Conservation (phyloP, 2,113 vertebrate species). For the Rhombomys opimus region DNA sequence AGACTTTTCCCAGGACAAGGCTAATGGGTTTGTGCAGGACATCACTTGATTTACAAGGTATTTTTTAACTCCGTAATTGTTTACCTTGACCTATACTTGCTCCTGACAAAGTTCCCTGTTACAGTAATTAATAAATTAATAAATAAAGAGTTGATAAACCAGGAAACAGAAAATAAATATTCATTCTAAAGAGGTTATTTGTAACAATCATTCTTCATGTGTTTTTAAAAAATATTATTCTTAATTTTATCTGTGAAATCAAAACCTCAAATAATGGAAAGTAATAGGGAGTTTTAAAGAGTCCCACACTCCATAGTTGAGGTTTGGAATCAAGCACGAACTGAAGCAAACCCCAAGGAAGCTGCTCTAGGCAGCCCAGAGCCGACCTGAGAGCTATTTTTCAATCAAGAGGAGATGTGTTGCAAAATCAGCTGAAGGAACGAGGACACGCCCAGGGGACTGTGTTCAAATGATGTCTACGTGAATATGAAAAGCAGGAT, state of each 20-base stretch:
- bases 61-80: slow-evolving; percentile 8
- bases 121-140: background rate
- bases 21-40: slow-evolving; percentile 74
- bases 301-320: background rate
- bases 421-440: background rate
- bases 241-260: slow-evolving; percentile 67
- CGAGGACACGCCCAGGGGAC: background rate
- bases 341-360: background rate
- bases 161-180: background rate
- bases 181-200: background rate
- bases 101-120: slow-evolving; percentile 7
- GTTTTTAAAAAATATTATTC: slow-evolving; percentile 41
- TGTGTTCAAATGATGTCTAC: background rate
- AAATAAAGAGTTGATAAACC: background rate
- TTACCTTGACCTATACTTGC: background rate
- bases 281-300: background rate
- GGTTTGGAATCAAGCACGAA: background rate
- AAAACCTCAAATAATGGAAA: slow-evolving; percentile 56
- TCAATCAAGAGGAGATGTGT: background rate
- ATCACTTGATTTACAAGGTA: background rate
- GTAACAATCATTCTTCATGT: background rate
- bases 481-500: background rate
- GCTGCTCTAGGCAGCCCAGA: background rate
- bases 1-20: slow-evolving; percentile 77
- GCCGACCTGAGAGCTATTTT: background rate